These are phyloP conservation scores for Xerus rutilus DNA, from an alignment of 2,797 vertebrate genomes.

Conservation along the genomic window DNA sequence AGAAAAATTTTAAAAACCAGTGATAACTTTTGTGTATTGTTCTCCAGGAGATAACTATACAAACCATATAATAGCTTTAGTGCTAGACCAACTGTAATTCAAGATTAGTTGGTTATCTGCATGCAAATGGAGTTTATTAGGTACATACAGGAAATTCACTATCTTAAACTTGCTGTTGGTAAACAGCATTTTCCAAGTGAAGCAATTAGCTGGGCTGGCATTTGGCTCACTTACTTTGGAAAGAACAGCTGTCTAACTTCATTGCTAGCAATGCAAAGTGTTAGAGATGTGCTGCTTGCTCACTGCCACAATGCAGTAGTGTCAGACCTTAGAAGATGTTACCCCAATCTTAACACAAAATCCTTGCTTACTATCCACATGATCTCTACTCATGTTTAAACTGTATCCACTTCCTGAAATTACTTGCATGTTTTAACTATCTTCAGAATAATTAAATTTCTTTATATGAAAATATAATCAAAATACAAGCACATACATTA, in stretches of 20 bases:
- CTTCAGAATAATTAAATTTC: not conserved
- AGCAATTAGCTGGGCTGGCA: not conserved
- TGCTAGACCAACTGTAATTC: not conserved
- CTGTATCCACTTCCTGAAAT: not conserved
- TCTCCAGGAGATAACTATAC: not conserved
- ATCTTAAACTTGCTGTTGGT: constrained; percentile 4
- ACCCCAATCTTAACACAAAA: not conserved
- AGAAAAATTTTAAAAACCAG: not conserved
- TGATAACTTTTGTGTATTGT: not conserved
- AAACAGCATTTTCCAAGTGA: constrained; percentile 36
- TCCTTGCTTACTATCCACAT: not conserved
- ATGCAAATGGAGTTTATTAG: not conserved
- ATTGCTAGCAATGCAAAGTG: not conserved
- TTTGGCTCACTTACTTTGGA: not conserved
- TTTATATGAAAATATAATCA: not conserved
- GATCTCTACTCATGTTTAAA: not conserved
- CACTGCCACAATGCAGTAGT: not conserved
- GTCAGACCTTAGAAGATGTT: not conserved
- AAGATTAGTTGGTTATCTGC: not conserved
- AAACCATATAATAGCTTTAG: not conserved
- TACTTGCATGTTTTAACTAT: not conserved
- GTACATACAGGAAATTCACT: not conserved
- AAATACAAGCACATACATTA: not conserved
- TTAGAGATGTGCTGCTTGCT: not conserved
- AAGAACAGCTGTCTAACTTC: not conserved